Evolutionary conservation across 2,113 vertebrate species (phyloP).

Genomic region (Ictidomys tridecemlineatus): DNA sequence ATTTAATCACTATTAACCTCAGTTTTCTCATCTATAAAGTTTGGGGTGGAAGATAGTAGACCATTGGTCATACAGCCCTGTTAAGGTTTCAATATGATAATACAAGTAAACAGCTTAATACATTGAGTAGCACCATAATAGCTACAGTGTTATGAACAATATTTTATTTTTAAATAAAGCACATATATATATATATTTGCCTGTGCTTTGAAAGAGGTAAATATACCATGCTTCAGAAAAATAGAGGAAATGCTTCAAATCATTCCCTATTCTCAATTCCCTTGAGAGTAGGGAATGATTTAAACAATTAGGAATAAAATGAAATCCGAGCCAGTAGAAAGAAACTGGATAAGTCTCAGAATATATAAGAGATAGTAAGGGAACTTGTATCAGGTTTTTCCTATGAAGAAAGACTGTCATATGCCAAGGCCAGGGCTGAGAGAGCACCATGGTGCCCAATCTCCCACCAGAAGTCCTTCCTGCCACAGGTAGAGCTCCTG

Average conservation of each 20-base stretch:
- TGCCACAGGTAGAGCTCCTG: neutral
- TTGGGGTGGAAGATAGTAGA: neutral
- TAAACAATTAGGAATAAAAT: neutral
- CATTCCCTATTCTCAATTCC: no score
- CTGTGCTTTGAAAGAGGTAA: neutral
- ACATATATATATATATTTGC: neutral
- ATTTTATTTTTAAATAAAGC: neutral
- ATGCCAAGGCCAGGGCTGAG: neutral
- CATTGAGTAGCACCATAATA: no score
- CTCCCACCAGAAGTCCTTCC: neutral
- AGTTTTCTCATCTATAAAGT: neutral
- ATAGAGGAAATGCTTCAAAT: neutral
- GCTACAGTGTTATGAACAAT: neutral
- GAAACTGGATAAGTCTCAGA: neutral
- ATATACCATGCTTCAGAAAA: neutral
- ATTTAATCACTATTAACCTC: neutral
- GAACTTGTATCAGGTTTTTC: neutral
- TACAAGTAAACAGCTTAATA: neutral
- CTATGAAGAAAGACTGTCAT: neutral
- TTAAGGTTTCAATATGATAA: neutral
- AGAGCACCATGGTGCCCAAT: fast-evolving
- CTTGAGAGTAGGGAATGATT: neutral
- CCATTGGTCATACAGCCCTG: neutral
- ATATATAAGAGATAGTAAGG: neutral
- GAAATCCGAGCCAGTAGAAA: neutral